These are phyloP conservation scores for Berghia stephanieae DNA, from an alignment of 1,140 invertebrate species.

Conservation along the genomic window DNA sequence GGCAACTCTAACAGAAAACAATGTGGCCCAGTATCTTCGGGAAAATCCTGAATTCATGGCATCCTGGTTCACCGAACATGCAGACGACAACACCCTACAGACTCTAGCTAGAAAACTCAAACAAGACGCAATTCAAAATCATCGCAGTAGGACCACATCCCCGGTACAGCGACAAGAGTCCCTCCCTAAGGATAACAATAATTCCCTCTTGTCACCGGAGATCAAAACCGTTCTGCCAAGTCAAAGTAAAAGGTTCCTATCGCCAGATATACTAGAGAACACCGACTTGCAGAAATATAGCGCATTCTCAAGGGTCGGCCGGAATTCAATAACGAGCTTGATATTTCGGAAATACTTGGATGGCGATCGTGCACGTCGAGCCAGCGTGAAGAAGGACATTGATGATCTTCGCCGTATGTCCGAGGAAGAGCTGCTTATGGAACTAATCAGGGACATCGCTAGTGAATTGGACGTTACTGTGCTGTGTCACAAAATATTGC, in stretches of 20 bases:
- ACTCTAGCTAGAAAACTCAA: constrained; percentile 36
- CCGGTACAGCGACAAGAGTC: too few species aligned
- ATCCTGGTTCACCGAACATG: constrained; percentile 49
- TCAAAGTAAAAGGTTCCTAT: background rate
- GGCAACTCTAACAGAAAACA: constrained; percentile 39
- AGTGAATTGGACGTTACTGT: constrained; percentile 93
- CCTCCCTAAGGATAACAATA: background rate
- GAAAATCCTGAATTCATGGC: constrained; percentile 48
- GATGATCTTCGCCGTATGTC: constrained; percentile 74
- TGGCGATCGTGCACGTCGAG: constrained; percentile 45
- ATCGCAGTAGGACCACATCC: constrained; percentile 25
- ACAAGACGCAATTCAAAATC: constrained; percentile 35
- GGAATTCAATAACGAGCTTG: constrained; percentile 55
- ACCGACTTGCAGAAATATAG: constrained; percentile 25
- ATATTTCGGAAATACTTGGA: constrained; percentile 61
- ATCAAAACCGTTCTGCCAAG: background rate
- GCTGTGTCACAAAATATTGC: constrained; percentile 94
- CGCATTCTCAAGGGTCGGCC: constrained; percentile 36
- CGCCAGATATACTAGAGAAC: background rate
- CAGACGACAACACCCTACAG: constrained; percentile 37
- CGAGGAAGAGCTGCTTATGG: constrained; percentile 93
- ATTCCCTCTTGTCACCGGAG: background rate
- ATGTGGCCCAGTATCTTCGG: constrained; percentile 41
- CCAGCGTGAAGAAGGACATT: constrained; percentile 45
- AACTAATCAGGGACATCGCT: constrained; percentile 95